Evolutionary conservation across 2,888 invertebrate species (phyloP), one percentile per base, ranked within the genome.

Genomic region (Diabrotica balteata): DNA sequence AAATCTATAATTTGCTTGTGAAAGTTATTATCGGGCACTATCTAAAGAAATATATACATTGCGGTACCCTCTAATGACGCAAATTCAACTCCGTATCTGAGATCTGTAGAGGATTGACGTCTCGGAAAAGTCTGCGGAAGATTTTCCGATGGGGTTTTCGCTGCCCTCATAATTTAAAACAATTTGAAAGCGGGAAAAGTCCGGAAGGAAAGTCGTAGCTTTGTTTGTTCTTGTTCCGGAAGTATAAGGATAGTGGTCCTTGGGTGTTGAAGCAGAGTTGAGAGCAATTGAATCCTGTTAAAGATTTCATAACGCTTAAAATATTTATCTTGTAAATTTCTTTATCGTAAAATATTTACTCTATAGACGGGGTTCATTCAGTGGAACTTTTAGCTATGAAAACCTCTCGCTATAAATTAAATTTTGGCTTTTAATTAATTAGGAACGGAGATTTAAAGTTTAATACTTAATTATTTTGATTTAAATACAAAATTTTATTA

Each of bases 91-190:
- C 47, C 9, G 47, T 9, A 10, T 47, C 47, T 47, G 8, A 47
- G 10, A 47, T 47, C 10, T 47, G 47, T 47, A 47, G 10, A 9
- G 47, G 17, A 58, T 52, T 50, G 42, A 53, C 67, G 59, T 51
- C 67, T 59, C 58, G 67, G 67, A 50, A 59, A 59, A 67, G 59
- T 63, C 61, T 45, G 55, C 42, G 55, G 22, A 66, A 60, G 55
- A 60, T 66, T 51, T 61, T 58, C 52, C 58, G 60, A 61, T 61
- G 57, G 57, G 43, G 50, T 64, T 57, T 58, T 51, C 46, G 44
- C 43, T 55, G 51, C 66, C 57, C 51, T 66, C 60, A 66, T 61
- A 66, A 61, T 66, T 60, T 61, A 51, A 61, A 53, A 53, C 50
- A 43, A 59, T 57, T 49, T 7, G 50, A 50, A 43, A 59, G 58